Evolutionary conservation across 2,113 vertebrate species (phyloP), one percentile per base, ranked within the genome.

Genomic region (Meles meles): DNA sequence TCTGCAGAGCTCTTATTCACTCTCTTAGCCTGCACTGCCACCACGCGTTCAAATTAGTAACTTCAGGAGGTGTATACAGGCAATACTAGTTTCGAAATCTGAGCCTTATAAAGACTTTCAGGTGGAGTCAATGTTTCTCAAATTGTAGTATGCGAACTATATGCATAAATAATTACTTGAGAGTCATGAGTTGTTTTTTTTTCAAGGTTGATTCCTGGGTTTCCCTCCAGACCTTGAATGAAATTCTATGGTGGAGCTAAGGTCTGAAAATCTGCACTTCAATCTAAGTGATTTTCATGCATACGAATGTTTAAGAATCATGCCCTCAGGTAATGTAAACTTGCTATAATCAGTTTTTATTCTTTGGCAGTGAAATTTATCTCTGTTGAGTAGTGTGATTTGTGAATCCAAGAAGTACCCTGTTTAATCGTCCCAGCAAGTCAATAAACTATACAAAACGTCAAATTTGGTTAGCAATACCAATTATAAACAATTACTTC

Each of bases 21-120:
- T 98, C 63, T 94, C 83, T 98, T 98, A 97, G 93, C 90, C 95
- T 98, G 84, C 61, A 97, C 82, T 76, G 96, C 97, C 98, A 98
- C 97, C 97, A 94, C 3, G 97, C 44, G 96, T 96, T 89, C 96
- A 96, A 96, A 92, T 55, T 5, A 25, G 4, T 93, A 97, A 98
- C 77, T 97, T 96, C 83, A 89, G 57, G 95, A 87, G 39, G 21
- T 42, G 18, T 42, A 67, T 82, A 61, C 67, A 49, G 21, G 37
- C 34, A 67, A 94, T 15, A 63, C 5, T 2, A 65, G 65, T 95
- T 71, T 31, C 25, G 37, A 93, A 96, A 86, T 63, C 15, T 94
- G n/a, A 49, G 49, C 5, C 6, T 81, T 91, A 31, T 18, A 18
- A 93, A 44, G 80, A 59, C 27, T 77, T 90, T 65, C 21, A 79